phyloP scores from a whole-genome alignment of 2,113 vertebrate genomes.

The Ramphastos sulfuratus region DNA sequence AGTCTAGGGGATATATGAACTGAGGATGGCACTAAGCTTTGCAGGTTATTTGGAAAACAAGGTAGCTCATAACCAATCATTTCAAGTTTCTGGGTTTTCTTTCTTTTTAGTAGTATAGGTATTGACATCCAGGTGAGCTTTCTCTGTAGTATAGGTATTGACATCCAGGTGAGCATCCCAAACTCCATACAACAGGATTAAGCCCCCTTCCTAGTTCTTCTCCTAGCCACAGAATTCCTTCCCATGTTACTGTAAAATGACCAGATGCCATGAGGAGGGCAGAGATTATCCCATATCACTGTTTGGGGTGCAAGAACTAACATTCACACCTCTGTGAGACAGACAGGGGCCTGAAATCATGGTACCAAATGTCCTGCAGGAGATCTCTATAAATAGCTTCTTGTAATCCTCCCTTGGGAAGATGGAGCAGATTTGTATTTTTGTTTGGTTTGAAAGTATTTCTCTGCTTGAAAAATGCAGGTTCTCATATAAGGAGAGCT shows the following conservation, averaged over 20 bases:
- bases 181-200: neutral
- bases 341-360: neutral
- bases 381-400: neutral
- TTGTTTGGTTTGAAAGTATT: neutral
- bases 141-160: neutral
- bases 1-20: neutral
- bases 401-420: neutral
- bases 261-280: neutral
- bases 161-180: neutral
- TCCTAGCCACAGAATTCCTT: neutral
- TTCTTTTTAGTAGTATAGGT: neutral
- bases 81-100: accelerated
- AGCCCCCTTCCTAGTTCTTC: neutral
- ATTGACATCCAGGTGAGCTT: neutral
- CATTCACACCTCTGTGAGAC: neutral
- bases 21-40: neutral
- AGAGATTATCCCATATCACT: neutral
- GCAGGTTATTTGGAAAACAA: neutral
- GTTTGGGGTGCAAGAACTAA: neutral
- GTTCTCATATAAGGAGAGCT: neutral
- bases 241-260: neutral
- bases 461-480: neutral
- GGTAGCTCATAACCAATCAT: neutral
- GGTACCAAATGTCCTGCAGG: accelerated
- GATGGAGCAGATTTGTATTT: neutral